These are phyloP conservation scores for Datnioides undecimradiatus DNA, from an alignment of 2,113 vertebrate genomes.

Conservation along the genomic window DNA sequence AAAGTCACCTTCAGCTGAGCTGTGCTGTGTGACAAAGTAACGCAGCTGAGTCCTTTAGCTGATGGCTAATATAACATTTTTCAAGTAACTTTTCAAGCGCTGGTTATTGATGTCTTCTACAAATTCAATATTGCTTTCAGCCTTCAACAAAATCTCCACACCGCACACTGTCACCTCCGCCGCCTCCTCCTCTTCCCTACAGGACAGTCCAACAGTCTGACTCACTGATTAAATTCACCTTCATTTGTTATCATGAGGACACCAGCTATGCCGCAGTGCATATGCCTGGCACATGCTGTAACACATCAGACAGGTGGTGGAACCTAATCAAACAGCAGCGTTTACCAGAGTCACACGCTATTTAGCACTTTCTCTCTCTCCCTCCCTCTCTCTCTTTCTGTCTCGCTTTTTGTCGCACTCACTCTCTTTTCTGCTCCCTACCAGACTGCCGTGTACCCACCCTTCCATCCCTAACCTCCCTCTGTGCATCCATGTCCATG, in stretches of 20 bases:
- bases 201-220: slow-evolving; percentile 12
- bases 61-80: not conserved
- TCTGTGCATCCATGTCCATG: slow-evolving; percentile 32
- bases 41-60: not conserved
- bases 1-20: not conserved
- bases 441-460: slow-evolving; percentile 2
- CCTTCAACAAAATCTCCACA: not conserved
- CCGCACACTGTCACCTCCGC: not conserved
- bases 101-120: not conserved
- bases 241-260: slow-evolving; percentile 66
- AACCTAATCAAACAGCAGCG: slow-evolving; percentile 59
- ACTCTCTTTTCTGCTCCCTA: slow-evolving; percentile 8
- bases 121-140: not conserved
- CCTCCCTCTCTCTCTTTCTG: not conserved
- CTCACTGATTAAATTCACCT: slow-evolving; percentile 67
- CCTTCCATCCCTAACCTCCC: not conserved
- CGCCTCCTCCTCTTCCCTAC: not conserved
- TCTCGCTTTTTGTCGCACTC: too few species aligned
- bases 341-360: slow-evolving; percentile 54
- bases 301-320: slow-evolving; percentile 65
- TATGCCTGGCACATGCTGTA: slow-evolving; percentile 59
- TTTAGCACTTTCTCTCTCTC: slow-evolving; percentile 44
- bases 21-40: not conserved
- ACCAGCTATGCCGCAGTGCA: slow-evolving; percentile 62
- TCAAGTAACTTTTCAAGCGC: not conserved